Conservation (phyloP, 2,113 vertebrate species). For the Falco punctatus region DNA sequence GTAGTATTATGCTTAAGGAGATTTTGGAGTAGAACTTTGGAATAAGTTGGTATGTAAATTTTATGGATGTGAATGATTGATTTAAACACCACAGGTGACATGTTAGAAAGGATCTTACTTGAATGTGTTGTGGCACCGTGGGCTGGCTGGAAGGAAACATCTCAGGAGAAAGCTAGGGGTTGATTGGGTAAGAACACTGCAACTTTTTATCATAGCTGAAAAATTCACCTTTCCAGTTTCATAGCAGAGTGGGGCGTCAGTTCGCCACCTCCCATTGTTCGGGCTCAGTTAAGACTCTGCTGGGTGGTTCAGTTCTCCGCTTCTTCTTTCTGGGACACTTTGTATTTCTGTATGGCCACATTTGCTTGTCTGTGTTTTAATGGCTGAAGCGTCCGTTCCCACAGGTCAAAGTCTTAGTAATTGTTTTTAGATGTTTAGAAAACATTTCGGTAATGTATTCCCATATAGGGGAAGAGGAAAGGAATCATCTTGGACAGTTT, state of each 20-base stretch:
- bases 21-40: not conserved
- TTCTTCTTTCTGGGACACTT: not conserved
- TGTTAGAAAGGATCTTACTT: not conserved
- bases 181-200: not conserved
- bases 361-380: accelerated
- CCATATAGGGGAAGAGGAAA: not conserved
- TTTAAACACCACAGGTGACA: not conserved
- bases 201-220: not conserved
- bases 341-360: accelerated
- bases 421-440: not conserved
- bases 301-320: accelerated
- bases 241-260: not conserved
- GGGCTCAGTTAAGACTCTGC: constrained; percentile 53
- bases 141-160: not conserved
- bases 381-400: not conserved
- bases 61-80: not conserved
- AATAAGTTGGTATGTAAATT: not conserved
- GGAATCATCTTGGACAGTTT: not conserved
- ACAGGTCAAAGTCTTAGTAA: accelerated
- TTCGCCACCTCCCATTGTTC: not conserved
- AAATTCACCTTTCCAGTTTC: constrained; percentile 45
- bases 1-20: not conserved
- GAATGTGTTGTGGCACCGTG: not conserved
- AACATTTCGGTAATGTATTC: not conserved
- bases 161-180: not conserved